Evolutionary conservation across 2,888 invertebrate species (phyloP).

Genomic region (Leucoptera coffeella): DNA sequence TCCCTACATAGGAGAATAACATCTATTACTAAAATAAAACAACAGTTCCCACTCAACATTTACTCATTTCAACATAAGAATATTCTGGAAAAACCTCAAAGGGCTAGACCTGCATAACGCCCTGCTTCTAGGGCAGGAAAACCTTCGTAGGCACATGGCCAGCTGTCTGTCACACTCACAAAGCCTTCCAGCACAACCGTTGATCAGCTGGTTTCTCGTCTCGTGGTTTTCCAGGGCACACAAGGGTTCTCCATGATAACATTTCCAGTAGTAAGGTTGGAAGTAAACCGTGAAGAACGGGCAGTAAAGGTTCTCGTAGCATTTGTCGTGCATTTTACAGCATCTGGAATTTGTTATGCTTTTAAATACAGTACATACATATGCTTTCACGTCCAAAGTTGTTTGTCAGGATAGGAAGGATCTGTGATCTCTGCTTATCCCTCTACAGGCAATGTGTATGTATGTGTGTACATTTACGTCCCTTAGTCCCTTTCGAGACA

Average conservation of each 20-base stretch:
- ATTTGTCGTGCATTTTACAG: constrained; percentile 80
- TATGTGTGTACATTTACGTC: no score
- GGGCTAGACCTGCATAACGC: constrained; percentile 71
- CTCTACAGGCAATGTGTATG: no score
- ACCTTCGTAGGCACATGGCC: constrained; percentile 66
- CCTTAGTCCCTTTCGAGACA: no score
- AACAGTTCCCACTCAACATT: no score
- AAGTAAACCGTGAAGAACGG: constrained; percentile 78
- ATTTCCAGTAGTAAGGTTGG: constrained; percentile 84
- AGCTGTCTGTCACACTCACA: constrained; percentile 80
- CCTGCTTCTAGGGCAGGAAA: constrained; percentile 8
- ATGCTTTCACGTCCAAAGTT: no score
- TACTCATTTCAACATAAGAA: constrained; percentile 49
- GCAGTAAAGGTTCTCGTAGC: constrained; percentile 74
- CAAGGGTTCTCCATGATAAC: constrained; percentile 68
- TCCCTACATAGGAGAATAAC: no score
- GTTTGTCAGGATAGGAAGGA: no score
- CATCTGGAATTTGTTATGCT: constrained; percentile 62
- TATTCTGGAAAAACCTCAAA: constrained; percentile 66
- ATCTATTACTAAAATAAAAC: no score
- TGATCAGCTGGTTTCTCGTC: constrained; percentile 20
- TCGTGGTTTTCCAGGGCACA: constrained; percentile 59
- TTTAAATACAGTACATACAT: no score
- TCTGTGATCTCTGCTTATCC: no score
- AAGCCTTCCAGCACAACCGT: constrained; percentile 68